Base-by-base conservation (phyloP, 2,113 vertebrate species). In the Dolichotis patagonum region DNA sequence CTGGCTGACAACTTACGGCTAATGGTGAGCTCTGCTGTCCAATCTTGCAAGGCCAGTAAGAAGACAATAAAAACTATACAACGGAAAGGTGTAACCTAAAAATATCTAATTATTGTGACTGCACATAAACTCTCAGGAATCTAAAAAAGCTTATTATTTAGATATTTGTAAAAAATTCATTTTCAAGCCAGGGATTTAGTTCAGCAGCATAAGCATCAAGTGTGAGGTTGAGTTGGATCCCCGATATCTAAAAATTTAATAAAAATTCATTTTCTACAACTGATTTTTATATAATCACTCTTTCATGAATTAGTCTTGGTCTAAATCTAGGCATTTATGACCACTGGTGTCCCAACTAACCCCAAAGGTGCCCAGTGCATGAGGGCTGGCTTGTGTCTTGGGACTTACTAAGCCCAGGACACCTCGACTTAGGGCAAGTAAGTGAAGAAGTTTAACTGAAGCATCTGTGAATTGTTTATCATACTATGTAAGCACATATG, bases 251-350 rank as follows among this genome's bases (percentile, higher is more conserved):
- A 46, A 46, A 46, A 46, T 5, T 46, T 5, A 46, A 46, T 46
- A 88, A 46, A 71, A 58, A 86, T 6, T 85, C 20, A 16, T 83
- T 65, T 94, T 73, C 54, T 13, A 24, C 49, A 88, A 86, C n/a
- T 89, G 95, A 96, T 65, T 96, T 56, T 81, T 63, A 91, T 80
- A 82, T 8, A 89, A 93, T 71, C 30, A 41, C 30, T 73, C 63
- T 89, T 83, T 26, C 28, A 43, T 81, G 38, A 95, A 65, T 93
- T 38, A 87, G 49, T 82, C 38, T 85, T 16, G 4, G n/a, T 32
- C 77, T 83, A 17, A 78, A 90, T 22, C 43, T 32, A 92, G 71
- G 54, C 1, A 12, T 83, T 88, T 96, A 71, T 97, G 62, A 87
- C n/a, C 88, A 92, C 16, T 49, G 65, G 90, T 10, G 46, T 86